Percentiles rank a stretch among this genome's conserved stretches.
phyloP scores from a whole-genome alignment of 2,797 vertebrate genomes.

The Pseudomugil tenellus region DNA sequence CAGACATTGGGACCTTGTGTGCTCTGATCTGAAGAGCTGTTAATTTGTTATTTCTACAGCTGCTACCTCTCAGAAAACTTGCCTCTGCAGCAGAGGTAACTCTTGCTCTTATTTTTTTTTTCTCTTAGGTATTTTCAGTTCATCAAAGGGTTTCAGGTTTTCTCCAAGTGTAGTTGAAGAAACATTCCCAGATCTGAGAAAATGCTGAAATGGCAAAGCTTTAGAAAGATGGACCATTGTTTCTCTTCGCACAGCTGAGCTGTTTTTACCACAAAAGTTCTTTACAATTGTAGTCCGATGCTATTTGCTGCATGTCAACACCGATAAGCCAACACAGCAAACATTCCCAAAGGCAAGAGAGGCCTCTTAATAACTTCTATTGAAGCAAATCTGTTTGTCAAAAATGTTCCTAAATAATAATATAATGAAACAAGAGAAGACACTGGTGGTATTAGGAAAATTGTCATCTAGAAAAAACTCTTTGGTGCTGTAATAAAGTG shows the following conservation, averaged over 20 bases:
- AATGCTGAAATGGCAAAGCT: not conserved
- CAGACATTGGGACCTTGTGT: not conserved
- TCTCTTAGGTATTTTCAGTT: not conserved
- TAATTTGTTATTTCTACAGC: conserved; percentile 1
- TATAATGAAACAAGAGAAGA: not conserved
- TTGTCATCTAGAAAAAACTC: not conserved
- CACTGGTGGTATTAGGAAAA: not conserved
- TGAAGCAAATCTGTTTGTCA: not conserved
- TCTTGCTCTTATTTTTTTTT: not conserved
- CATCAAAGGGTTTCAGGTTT: conserved; percentile 1
- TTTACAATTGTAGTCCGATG: not conserved
- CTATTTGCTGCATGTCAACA: not conserved
- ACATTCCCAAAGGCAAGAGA: not conserved
- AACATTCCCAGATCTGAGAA: conserved; percentile 6
- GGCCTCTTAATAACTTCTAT: not conserved
- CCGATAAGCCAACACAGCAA: not conserved
- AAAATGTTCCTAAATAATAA: not conserved
- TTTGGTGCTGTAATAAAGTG: not conserved
- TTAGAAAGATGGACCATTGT: not conserved
- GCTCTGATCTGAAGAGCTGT: not conserved
- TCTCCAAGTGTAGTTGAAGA: conserved; percentile 3
- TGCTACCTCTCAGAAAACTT: not conserved
- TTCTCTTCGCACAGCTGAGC: not conserved
- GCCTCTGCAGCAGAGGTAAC: not conserved
- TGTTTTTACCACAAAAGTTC: not conserved